These are phyloP conservation scores for Ctenopoma multispine DNA, from an alignment of 2,797 vertebrate species.

Conservation along the genomic window DNA sequence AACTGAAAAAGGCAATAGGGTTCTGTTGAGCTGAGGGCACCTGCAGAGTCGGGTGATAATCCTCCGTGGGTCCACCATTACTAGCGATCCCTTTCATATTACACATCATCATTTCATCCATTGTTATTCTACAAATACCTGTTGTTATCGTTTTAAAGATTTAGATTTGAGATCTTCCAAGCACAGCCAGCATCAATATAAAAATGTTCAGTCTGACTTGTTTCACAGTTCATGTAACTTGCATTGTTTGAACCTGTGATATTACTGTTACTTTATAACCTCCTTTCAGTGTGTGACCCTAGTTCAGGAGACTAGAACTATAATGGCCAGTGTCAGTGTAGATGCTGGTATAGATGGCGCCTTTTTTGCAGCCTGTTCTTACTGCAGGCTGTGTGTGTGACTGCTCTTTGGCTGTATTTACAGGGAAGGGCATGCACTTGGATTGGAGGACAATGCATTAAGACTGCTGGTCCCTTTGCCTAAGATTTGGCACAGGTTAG, in stretches of 20 bases:
- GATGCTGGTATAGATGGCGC: slow-evolving; percentile 25
- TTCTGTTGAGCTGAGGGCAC: background rate
- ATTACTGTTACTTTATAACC: slow-evolving; percentile 33
- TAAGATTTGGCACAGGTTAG: slow-evolving; percentile 87
- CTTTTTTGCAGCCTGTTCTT: slow-evolving; percentile 44
- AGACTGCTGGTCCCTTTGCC: slow-evolving; percentile 74
- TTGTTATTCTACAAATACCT: background rate
- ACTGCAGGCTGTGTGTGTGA: slow-evolving; percentile 54
- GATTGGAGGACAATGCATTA: slow-evolving; percentile 66
- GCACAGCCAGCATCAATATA: background rate
- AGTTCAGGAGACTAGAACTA: slow-evolving; percentile 11
- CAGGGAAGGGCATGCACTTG: slow-evolving; percentile 61
- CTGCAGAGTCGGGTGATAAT: background rate
- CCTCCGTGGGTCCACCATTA: background rate
- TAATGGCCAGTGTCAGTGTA: slow-evolving; percentile 30
- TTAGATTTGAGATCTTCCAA: background rate
- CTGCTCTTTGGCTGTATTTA: slow-evolving; percentile 51
- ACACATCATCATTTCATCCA: background rate
- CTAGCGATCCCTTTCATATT: background rate
- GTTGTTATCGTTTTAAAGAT: slow-evolving; percentile 1
- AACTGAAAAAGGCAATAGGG: background rate
- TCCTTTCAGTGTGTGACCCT: slow-evolving; percentile 33
- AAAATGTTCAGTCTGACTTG: background rate
- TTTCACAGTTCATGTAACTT: slow-evolving; percentile 3
- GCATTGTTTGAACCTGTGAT: slow-evolving; percentile 14